Percentiles rank a stretch among this genome's conserved stretches.
These are phyloP conservation scores for Acanthochromis polyacanthus DNA, from an alignment of 2,113 vertebrate genomes.

Conservation along the genomic window DNA sequence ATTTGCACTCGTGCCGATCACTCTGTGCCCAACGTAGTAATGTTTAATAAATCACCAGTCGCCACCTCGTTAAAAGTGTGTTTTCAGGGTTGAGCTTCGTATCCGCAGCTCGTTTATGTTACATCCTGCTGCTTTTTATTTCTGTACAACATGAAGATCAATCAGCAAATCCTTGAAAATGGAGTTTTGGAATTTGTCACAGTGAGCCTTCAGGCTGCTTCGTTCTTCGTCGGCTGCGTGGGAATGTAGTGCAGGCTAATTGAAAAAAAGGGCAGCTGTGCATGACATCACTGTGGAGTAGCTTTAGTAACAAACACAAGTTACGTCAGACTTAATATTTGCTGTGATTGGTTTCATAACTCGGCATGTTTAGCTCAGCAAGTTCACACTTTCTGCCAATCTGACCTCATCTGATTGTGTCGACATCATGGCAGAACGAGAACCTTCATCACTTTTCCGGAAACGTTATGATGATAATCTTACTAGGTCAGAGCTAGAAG, in stretches of 20 bases:
- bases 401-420: too few relatives aligned
- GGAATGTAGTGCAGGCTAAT: constrained; percentile 9
- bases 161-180: not conserved
- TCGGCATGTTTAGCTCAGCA: not conserved
- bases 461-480: too few relatives aligned
- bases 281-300: not conserved
- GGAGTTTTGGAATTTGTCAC: not conserved
- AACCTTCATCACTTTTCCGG: too few relatives aligned
- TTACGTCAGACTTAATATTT: not conserved
- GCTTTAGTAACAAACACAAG: not conserved
- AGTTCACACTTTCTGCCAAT: too few relatives aligned
- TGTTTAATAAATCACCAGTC: constrained; percentile 23
- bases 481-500: too few relatives aligned
- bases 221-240: not conserved
- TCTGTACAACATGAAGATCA: not conserved
- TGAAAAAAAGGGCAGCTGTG: not conserved
- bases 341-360: not conserved
- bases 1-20: not conserved
- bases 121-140: not conserved
- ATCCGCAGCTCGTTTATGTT: not conserved
- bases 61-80: not conserved
- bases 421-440: too few relatives aligned
- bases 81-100: not conserved
- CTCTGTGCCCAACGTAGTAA: not conserved
- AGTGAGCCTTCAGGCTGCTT: not conserved